phyloP scores from a whole-genome alignment of 2,888 invertebrate genomes.

The Machimus atricapillus region DNA sequence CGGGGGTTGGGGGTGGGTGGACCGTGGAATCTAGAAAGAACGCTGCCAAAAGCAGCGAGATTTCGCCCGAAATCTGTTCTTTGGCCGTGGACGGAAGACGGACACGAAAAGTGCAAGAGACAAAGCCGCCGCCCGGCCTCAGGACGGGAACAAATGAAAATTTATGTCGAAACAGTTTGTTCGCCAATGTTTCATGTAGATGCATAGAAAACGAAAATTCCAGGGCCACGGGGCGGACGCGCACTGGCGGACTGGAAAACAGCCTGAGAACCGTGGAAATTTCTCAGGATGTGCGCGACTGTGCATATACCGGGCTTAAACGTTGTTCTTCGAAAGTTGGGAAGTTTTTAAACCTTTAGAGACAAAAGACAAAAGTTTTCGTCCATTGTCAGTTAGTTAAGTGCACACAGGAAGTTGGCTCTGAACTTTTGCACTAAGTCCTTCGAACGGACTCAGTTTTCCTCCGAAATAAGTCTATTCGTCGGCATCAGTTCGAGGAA shows the following conservation, averaged over 20 bases:
- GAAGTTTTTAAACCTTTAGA: slow-evolving; percentile 37
- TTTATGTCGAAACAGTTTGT: slow-evolving; percentile 28
- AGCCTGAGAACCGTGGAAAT: not conserved
- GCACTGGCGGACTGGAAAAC: not conserved
- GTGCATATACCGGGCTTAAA: slow-evolving; percentile 20
- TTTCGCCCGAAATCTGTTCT: not conserved
- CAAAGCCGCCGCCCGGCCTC: not conserved
- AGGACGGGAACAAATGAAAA: slow-evolving; percentile 7
- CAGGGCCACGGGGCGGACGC: not conserved
- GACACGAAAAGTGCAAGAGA: not conserved
- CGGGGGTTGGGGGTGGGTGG: too few relatives aligned
- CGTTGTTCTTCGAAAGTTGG: slow-evolving; percentile 27
- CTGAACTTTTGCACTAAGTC: slow-evolving; percentile 28
- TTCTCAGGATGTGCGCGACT: not conserved
- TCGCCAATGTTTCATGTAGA: slow-evolving; percentile 21
- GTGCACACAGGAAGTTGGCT: slow-evolving; percentile 36
- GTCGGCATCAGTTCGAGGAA: not conserved
- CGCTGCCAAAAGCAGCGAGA: not conserved
- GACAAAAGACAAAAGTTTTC: slow-evolving; percentile 37
- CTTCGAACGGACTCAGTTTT: not conserved
- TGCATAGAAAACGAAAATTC: slow-evolving; percentile 22
- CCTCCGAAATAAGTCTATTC: not conserved
- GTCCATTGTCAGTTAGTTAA: slow-evolving; percentile 39
- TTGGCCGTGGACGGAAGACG: not conserved
- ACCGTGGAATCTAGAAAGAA: not conserved